Percentiles rank a stretch among this genome's conserved stretches.
Evolutionary conservation across 2,113 vertebrate genomes (phyloP).

Genomic region (Otocyon megalotis): DNA sequence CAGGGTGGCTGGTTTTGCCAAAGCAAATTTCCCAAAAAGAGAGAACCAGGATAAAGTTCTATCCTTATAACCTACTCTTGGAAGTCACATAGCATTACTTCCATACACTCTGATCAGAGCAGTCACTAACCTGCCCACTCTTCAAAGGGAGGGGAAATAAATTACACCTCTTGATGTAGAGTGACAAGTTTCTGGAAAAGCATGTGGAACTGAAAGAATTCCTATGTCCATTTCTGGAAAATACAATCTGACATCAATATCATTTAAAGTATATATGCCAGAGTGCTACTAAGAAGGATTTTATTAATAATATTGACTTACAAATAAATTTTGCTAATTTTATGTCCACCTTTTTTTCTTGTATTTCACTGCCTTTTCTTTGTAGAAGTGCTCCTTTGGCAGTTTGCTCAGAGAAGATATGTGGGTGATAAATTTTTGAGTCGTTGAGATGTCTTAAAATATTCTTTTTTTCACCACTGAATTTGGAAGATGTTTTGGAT

Average conservation of each 20-base stretch:
- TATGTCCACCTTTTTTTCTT: neutral
- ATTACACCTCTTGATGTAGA: neutral
- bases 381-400: neutral
- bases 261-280: neutral
- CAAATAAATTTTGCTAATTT: neutral
- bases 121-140: neutral
- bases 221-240: neutral
- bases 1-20: neutral
- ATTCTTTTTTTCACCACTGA: neutral
- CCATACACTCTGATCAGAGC: neutral
- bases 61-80: neutral
- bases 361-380: neutral
- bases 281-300: neutral
- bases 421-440: neutral
- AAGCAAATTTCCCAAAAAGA: neutral
- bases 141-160: neutral
- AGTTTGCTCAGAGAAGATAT: neutral
- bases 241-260: neutral
- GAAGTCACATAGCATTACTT: neutral
- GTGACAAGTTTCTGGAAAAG: neutral
- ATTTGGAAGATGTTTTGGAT: neutral
- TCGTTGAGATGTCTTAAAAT: neutral
- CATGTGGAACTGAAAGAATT: neutral
- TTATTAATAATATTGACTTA: neutral
- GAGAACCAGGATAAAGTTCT: neutral